These are phyloP conservation scores for Zeuzera pyrina DNA, from an alignment of 2,888 invertebrate genomes.

Conservation along the genomic window DNA sequence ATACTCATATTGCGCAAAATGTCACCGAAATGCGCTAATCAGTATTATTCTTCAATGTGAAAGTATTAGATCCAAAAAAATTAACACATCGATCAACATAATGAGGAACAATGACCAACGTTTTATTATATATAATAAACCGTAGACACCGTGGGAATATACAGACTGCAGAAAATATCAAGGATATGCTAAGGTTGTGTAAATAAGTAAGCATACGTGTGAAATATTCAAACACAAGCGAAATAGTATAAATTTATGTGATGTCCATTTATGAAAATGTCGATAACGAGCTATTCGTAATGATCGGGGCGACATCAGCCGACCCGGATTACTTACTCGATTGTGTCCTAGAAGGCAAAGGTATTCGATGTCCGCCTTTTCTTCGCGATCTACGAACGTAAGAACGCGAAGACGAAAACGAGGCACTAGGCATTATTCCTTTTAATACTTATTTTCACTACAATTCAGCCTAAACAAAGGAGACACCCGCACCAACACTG, in stretches of 20 bases:
- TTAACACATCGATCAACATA: constrained; percentile 49
- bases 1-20: constrained; percentile 70
- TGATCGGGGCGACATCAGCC: constrained; percentile 53
- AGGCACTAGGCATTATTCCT: constrained; percentile 94
- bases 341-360: constrained; percentile 85
- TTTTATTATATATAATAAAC: constrained; percentile 29
- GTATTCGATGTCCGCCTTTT: constrained; percentile 91
- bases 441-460: constrained; percentile 68
- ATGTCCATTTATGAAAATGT: constrained; percentile 35
- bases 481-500: constrained; percentile 84
- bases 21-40: constrained; percentile 58
- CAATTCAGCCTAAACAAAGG: constrained; percentile 83
- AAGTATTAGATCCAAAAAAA: constrained; percentile 32
- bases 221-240: constrained; percentile 21
- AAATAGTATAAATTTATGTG: constrained; percentile 16
- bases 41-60: constrained; percentile 29
- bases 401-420: constrained; percentile 93
- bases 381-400: constrained; percentile 93
- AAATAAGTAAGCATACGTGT: neutral
- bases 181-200: neutral
- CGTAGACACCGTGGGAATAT: constrained; percentile 22
- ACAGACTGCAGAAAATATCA: neutral
- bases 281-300: constrained; percentile 42
- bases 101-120: constrained; percentile 45
- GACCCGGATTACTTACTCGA: constrained; percentile 81